Evolutionary conservation across 2,888 invertebrate species (phyloP), one percentile per base, ranked within the genome.

Genomic region (Pachycephus smyrnensis): DNA sequence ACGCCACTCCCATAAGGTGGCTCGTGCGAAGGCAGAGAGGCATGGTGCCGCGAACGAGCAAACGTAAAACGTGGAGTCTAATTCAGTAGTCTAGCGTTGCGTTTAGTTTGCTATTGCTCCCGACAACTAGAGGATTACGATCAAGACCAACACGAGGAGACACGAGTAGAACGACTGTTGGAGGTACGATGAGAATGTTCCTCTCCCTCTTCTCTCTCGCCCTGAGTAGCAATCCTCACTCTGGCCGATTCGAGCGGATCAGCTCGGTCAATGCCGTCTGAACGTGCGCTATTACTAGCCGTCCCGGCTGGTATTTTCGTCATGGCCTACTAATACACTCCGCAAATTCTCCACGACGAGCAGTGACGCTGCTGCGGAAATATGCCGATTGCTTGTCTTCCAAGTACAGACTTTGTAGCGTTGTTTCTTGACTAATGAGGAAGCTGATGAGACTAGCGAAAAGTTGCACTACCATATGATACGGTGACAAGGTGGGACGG

Each of bases 261-360:
- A 31, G 31, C 35, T 85, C 86, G 85, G 85, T 87, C 86, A 88
- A 86, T 87, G 84, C 83, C 86, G 84, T 82, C 80, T 82, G 77
- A 80, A 80, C 81, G 77, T 75, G 79, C 80, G 79, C 82, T 84
- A 82, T 86, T 86, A 83, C 81, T 80, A 84, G 83, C 83, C 80
- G 81, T 80, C 76, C 81, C 75, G 83, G 77, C 76, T 79, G 86
- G 83, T 87, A 88, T 88, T 88, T 87, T 85, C 77, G 83, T 86
- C 85, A 79, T 84, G 85, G 83, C 85, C 84, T 83, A 86, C 83
- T 86, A 85, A 87, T 87, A 85, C 84, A 85, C 84, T 85, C 82
- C 76, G 83, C 81, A 76, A 85, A 85, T 82, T 84, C 83, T 33
- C 81, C 77, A 76, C 33, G 68, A 73, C 75, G 68, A 75, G 79